Conservation (phyloP, 1,140 invertebrate genomes). For the Dendrolimus punctatus region DNA sequence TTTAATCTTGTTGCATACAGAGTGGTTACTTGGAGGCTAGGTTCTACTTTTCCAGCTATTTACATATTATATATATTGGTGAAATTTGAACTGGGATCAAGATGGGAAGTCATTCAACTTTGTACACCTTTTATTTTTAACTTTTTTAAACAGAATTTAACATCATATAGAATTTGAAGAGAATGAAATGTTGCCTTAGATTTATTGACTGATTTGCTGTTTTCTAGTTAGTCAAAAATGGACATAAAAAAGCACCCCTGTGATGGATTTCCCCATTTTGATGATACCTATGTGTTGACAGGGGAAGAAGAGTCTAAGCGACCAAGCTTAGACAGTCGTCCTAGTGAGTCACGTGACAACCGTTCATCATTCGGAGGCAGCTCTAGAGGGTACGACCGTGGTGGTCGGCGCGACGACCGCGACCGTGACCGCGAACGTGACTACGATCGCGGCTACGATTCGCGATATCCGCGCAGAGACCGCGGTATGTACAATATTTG, state of each 20-base stretch:
- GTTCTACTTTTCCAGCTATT: no score
- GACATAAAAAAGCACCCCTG: background rate
- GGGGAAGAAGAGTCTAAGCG: constrained; percentile 72
- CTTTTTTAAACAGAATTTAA: no score
- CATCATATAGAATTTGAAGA: no score
- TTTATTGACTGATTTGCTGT: no score
- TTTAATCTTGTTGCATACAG: no score
- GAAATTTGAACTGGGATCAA: no score
- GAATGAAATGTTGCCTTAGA: no score
- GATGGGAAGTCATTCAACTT: no score
- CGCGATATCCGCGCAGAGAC: constrained; percentile 62
- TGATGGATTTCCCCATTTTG: background rate
- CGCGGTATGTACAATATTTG: constrained; percentile 34
- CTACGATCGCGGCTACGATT: constrained; percentile 65
- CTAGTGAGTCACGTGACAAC: constrained; percentile 62
- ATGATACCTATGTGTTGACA: constrained; percentile 9
- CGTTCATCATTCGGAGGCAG: constrained; percentile 71
- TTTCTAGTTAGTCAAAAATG: background rate
- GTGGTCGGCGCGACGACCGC: constrained; percentile 73
- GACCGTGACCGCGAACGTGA: constrained; percentile 69
- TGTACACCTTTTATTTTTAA: no score
- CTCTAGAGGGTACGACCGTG: constrained; percentile 66
- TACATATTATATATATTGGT: no score
- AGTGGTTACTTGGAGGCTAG: no score
- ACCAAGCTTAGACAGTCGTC: constrained; percentile 67